Percentiles rank a stretch among this genome's conserved stretches.
These are phyloP conservation scores for Sesamia nonagrioides DNA, from an alignment of 1,140 invertebrate genomes.

Conservation along the genomic window DNA sequence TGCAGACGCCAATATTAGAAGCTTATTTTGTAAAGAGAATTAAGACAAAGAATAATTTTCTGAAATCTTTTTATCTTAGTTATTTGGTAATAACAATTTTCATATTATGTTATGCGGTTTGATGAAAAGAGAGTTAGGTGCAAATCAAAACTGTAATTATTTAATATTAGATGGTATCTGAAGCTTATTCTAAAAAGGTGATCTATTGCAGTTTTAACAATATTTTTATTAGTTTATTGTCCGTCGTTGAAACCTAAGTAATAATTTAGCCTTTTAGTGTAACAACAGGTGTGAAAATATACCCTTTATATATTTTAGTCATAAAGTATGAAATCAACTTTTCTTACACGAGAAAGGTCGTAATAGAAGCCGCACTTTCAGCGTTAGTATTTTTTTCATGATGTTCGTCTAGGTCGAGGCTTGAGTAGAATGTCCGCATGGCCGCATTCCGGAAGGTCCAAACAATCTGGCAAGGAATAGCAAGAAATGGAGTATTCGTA, in stretches of 20 bases:
- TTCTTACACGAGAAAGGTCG: neutral
- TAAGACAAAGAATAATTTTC: constrained; percentile 1
- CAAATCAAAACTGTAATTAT: neutral
- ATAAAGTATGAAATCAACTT: constrained; percentile 22
- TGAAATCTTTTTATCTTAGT: neutral
- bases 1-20: neutral
- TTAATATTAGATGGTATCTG: neutral
- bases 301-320: neutral
- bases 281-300: neutral
- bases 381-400: neutral
- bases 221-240: neutral
- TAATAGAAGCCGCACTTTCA: constrained; percentile 10
- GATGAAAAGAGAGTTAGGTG: neutral
- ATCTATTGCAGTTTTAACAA: too few relatives aligned
- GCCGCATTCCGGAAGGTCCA: constrained; percentile 19
- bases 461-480: neutral
- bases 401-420: constrained; percentile 8
- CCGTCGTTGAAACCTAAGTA: neutral
- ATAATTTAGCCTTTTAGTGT: neutral
- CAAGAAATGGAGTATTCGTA: constrained; percentile 1
- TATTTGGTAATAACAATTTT: neutral
- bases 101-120: neutral
- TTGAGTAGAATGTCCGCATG: constrained; percentile 9
- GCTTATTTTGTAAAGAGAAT: neutral
- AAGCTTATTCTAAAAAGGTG: neutral